Base-by-base conservation (phyloP, 2,797 vertebrate genomes). In the Triplophysa yarkandensis region DNA sequence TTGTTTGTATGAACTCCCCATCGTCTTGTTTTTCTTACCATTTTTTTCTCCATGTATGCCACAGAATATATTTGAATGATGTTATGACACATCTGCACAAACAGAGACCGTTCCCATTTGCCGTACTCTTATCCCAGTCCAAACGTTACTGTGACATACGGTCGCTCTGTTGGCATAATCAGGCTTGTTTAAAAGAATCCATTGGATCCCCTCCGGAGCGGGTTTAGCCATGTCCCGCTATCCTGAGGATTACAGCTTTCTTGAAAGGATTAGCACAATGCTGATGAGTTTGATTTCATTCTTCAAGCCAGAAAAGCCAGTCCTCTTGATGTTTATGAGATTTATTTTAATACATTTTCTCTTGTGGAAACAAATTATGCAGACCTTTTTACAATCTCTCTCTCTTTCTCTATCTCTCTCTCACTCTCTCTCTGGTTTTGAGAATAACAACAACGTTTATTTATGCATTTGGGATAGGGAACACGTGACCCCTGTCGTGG, bases 221-320 rank as follows among this genome's bases (percentile, higher is more conserved):
- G 80, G 68, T 65, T 78, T 69, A 81, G 65, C 65, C 52, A 65
- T 54, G 41, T 77, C 55, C 63, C 66, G 30, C 76, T 77, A 71
- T 76, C 64, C 50, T 50, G 69, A 70, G 74, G 80, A 81, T 81
- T 83, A 77, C 62, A 67, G 77, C 73, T 69, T 76, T 52, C 69
- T 78, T 77, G 75, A 70, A 80, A 73, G 84, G 82, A 83, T 83
- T 83, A 82, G 52, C 77, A 73, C 64, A 52, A 76, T 71, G 69
- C 72, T 82, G 80, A 83, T 83, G 80, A 77, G 77, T 74, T 69
- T 76, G 79, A 80, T 85, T 82, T 83, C 65, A 78, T 82, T 83
- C 74, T 66, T 77, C 30, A 63, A 60, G 41, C 57, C 60, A 68
- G 64, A 64, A 65, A 52, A 77, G 71, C 65, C 69, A 68, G 77